Conservation (phyloP, 1,140 invertebrate species). For the Galendromus occidentalis region DNA sequence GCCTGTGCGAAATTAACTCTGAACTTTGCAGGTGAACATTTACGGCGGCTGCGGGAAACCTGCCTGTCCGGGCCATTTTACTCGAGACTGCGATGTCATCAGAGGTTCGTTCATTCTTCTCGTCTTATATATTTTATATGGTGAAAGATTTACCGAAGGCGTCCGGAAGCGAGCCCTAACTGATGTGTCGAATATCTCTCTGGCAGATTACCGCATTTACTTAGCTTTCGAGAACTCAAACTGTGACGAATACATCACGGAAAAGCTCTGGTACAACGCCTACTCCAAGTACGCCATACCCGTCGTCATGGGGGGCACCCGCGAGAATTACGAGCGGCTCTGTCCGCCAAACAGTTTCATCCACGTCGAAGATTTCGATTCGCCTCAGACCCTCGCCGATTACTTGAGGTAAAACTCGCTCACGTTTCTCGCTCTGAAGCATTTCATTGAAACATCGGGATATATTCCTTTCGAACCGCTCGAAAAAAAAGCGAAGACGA, state of each 20-base stretch:
- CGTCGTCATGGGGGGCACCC: constrained; percentile 31
- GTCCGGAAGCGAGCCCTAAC: too few relatives aligned
- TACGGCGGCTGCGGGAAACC: constrained; percentile 16
- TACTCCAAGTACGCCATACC: constrained; percentile 28
- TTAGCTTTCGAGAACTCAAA: constrained; percentile 29
- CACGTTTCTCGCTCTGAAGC: constrained; percentile 12
- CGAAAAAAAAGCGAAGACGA: too few relatives aligned
- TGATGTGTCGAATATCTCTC: not conserved
- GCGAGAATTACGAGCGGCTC: constrained; percentile 25
- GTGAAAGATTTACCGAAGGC: too few relatives aligned
- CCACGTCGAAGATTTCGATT: constrained; percentile 26
- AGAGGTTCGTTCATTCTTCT: not conserved
- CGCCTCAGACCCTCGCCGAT: constrained; percentile 24
- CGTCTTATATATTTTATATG: too few relatives aligned
- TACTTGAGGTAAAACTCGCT: constrained; percentile 19
- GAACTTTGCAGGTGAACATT: not conserved
- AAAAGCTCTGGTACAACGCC: constrained; percentile 35
- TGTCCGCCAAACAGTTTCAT: constrained; percentile 27
- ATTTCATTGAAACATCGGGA: too few relatives aligned
- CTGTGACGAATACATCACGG: constrained; percentile 32
- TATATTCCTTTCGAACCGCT: too few relatives aligned
- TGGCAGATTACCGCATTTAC: constrained; percentile 21
- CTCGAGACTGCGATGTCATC: constrained; percentile 15
- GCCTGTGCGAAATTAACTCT: too few relatives aligned
- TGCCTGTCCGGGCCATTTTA: constrained; percentile 18